A percentile compares a stretch with the other conserved stretches of the same genome.
These are phyloP conservation scores for Meiosimyza decipiens DNA, from an alignment of 2,888 invertebrate species.

Conservation along the genomic window DNA sequence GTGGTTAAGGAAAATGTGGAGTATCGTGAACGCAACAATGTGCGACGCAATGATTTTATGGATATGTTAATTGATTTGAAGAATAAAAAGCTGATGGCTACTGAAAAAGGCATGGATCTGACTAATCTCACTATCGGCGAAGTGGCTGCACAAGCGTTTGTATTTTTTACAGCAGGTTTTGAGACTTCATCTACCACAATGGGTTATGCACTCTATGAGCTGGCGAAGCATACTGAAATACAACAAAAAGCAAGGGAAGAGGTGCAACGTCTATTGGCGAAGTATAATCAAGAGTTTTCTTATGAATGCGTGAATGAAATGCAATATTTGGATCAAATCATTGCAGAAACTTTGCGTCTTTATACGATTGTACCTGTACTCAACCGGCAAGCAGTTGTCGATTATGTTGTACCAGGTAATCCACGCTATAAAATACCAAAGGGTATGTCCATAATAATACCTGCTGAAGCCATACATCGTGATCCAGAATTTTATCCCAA, in stretches of 20 bases:
- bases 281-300: slow-evolving; percentile 50
- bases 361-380: slow-evolving; percentile 69
- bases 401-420: slow-evolving; percentile 69
- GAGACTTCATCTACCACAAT: slow-evolving; percentile 69
- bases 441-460: slow-evolving; percentile 51
- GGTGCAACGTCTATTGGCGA: slow-evolving; percentile 52
- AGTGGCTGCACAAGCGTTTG: slow-evolving; percentile 69
- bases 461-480: slow-evolving; percentile 69
- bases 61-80: slow-evolving; percentile 64
- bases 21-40: slow-evolving; percentile 55
- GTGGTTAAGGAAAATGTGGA: slow-evolving; percentile 64
- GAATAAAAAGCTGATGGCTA: slow-evolving; percentile 49
- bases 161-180: slow-evolving; percentile 70
- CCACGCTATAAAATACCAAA: slow-evolving; percentile 68
- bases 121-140: slow-evolving; percentile 60
- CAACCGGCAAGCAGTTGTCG: slow-evolving; percentile 68
- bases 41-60: slow-evolving; percentile 66
- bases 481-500: slow-evolving; percentile 68
- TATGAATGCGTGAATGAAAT: slow-evolving; percentile 59
- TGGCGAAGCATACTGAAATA: slow-evolving; percentile 66
- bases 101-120: slow-evolving; percentile 48
- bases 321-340: slow-evolving; percentile 55
- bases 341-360: slow-evolving; percentile 68
- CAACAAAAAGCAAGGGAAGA: slow-evolving; percentile 67
- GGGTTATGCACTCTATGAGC: slow-evolving; percentile 68